These are phyloP conservation scores for Epizoanthus stellaris DNA, from an alignment of 92 coral and sea anemone species.

Conservation along the genomic window DNA sequence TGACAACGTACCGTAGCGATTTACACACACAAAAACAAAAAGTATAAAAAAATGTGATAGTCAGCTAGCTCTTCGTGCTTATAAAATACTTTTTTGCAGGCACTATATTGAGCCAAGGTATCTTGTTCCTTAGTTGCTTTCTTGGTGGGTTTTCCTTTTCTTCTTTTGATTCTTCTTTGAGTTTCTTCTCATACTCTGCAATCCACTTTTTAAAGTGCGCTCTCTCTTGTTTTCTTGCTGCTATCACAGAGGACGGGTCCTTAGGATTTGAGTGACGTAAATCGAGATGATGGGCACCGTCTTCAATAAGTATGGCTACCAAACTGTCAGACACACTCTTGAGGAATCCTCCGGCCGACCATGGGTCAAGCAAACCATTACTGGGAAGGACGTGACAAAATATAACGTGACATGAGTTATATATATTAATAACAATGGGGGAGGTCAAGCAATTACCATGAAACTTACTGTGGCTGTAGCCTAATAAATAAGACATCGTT, in stretches of 20 bases:
- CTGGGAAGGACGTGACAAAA: conserved; percentile 32
- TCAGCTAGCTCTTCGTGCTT: background rate
- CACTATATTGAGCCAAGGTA: conserved; percentile 7
- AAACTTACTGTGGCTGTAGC: no score
- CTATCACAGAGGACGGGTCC: conserved; percentile 92
- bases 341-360: conserved; percentile 96
- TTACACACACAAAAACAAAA: no score
- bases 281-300: conserved; percentile 98
- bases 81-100: background rate
- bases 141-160: background rate
- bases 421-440: no score
- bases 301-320: conserved; percentile 85
- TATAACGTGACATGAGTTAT: no score
- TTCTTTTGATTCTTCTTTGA: background rate
- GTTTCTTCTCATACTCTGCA: conserved; percentile 43
- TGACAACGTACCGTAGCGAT: no score
- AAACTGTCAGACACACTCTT: conserved; percentile 82
- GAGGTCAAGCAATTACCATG: no score
- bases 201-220: conserved; percentile 80
- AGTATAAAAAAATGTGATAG: no score
- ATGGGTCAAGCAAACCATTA: conserved; percentile 92
- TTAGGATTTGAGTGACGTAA: conserved; percentile 80
- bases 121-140: background rate
- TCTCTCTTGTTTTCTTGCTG: conserved; percentile 87
- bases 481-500: no score